Evolutionary conservation across 2,888 invertebrate species (phyloP), one percentile per base, ranked within the genome.

Genomic region (Dolichomitus sp.): DNA sequence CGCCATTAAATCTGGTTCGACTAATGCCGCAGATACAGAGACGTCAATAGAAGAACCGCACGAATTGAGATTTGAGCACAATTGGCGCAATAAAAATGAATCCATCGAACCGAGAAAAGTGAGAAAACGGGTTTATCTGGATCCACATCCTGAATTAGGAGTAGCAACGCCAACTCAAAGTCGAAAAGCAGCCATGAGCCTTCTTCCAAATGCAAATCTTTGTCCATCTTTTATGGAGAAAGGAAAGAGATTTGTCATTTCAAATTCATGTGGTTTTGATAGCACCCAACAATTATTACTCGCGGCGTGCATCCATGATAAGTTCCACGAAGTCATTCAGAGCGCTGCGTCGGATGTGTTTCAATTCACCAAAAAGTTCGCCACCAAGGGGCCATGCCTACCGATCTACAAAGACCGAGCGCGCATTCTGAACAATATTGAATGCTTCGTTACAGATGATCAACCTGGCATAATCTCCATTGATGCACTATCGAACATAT

Each of bases 51-150:
- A 66, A 66, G 12, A 50, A 66, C n/a, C 30, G 19, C 48, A 66
- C 30, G 66, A 66, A 66, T n/a, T 66, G n/a, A 27, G 33, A 66
- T 33, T 66, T 17, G 50, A 66, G 48, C 50, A 66, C 33, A 66
- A 50, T 33, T 66, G 50, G 66, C 66, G 50, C 48, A 66, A 50
- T 17, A 50, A 66, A 50, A 66, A 66, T 17, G 50, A 66, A 50
- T 33, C 66, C 14, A 27, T 14, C 9, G 50, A 50, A 12, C 17
- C 50, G 66, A 66, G 12, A n/a, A 66, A 66, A 48, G 33, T 50
- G 17, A 66, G 30, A n/a, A 66, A 27, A 17, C 66, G 50, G 14
- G n/a, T 50, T 50, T 50, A 66, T 50, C 2, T 66, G 33, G 66
- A 66, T 50, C 66, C 66, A n/a, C 50, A n/a, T 33, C 19, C 66